Evolutionary conservation across 2,888 invertebrate species (phyloP), one percentile per base, ranked within the genome.

Genomic region (Pasiphila rectangulata): DNA sequence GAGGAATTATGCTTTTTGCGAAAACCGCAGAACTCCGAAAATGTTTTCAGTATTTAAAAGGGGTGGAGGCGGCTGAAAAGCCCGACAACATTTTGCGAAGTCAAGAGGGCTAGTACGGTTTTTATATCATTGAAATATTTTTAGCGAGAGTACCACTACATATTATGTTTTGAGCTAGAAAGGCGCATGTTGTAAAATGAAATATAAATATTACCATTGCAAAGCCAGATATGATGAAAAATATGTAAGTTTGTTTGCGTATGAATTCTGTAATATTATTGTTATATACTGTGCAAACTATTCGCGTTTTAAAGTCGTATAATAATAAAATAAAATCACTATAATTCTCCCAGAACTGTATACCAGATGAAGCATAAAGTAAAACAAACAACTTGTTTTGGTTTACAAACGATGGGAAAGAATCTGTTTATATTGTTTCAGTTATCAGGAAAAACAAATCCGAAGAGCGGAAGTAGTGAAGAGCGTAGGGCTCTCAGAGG

Each of bases 21-120:
- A 63, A 32, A 75, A 76, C 78, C 75, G 63, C 79, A 73, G 69
- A 65, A 59, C 69, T 68, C 68, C 73, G 63, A 80, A 80, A 80
- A 81, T 76, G 75, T 79, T 77, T 79, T 69, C 64, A 72, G 69
- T 71, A 72, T 74, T 76, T 73, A 71, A 77, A 69, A 74, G 69
- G 61, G 62, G 58, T 56, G 40, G 41, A 37, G 47, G 16, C 44
- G 63, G 64, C 64, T 61, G 66, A 75, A 79, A 80, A 78, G 72
- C 69, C 69, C 67, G 51, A 65, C 62, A 62, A 71, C 67, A 75
- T 79, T 78, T 77, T 64, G 63, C 61, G 60, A 61, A 74, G 65
- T 69, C 63, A 69, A 68, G 69, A 65, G 71, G 27, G 46, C 50
- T 50, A 58, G 52, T 56, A 55, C 56, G 59, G 63, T 68, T 66